Base-by-base conservation (phyloP, 1,140 invertebrate genomes). In the Parasteatoda tepidariorum region DNA sequence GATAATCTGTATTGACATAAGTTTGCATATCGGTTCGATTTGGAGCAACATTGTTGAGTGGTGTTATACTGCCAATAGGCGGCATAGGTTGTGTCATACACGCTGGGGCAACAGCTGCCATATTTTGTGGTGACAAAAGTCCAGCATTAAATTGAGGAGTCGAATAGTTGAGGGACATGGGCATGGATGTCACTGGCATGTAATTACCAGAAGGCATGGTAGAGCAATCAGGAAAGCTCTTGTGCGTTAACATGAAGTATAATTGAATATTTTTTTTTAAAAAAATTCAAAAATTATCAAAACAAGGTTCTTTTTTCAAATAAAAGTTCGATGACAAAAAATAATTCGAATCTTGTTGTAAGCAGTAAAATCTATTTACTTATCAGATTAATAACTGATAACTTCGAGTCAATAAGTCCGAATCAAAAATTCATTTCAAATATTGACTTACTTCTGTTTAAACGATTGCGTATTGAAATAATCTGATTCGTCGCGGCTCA, bases 91-190 rank as follows among this genome's bases (percentile, higher is more conserved):
- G 92, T 83, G 93, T 93, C 92, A 95, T 94, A 85, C 92, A 93
- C 18, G 93, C 90, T 9, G 85, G 85, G 9, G 84, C 85, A 64
- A 87, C 86, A n/a, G 87, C 87, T 81, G 87, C 88, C 30, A 86
- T 84, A n/a, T 90, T 92, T 74, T 90, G 90, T 92, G 94, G 94
- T 86, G 92, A 92, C 62, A 91, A 88, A 89, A 91, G 93, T 88
- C 89, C 91, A 87, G 90, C 90, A 86, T 90, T 91, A 86, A 92
- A 92, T 57, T 89, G 90, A 54, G 89, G 89, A 1, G 89, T 89
- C 0, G 91, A 90, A 85, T 94, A 87, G 22, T 92, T 91, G 88
- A 93, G 92, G 66, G 70, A 78, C 18, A 79, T 33, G 4, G 82
- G 70, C 55, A 83, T 66, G 18, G 85, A 55, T 33, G 84, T 34